These are phyloP conservation scores for Drosophila conformis DNA, from an alignment of 2,888 invertebrate genomes.

Conservation along the genomic window DNA sequence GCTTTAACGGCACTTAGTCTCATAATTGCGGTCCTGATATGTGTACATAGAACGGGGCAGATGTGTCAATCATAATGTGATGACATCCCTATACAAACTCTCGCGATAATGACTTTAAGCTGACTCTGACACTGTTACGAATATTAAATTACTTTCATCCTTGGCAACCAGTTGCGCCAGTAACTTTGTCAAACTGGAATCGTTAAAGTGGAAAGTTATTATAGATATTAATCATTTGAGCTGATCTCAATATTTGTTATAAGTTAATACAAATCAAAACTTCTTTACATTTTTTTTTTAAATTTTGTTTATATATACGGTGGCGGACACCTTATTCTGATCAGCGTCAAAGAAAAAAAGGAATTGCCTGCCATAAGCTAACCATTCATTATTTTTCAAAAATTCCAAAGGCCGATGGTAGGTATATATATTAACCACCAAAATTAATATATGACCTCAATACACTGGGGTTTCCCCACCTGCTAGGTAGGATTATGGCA, in stretches of 20 bases:
- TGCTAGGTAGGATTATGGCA: too few relatives aligned
- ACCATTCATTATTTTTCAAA: too few relatives aligned
- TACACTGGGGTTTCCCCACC: too few relatives aligned
- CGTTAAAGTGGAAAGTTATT: neutral
- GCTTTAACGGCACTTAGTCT: slow-evolving; percentile 66
- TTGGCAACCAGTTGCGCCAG: neutral
- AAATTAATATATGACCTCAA: too few relatives aligned
- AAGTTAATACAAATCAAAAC: neutral
- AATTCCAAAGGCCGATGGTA: too few relatives aligned
- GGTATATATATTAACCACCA: too few relatives aligned
- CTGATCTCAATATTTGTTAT: neutral
- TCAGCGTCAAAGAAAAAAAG: too few relatives aligned
- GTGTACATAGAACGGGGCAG: slow-evolving; percentile 30
- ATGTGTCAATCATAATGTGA: slow-evolving; percentile 27
- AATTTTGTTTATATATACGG: too few relatives aligned
- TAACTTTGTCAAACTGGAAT: neutral
- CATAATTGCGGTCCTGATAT: slow-evolving; percentile 60
- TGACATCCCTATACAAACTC: slow-evolving; percentile 8
- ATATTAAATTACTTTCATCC: neutral
- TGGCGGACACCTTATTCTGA: too few relatives aligned
- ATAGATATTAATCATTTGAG: neutral
- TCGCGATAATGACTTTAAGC: slow-evolving; percentile 13
- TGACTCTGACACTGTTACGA: slow-evolving; percentile 2
- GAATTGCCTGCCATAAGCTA: too few relatives aligned
- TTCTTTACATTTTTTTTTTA: neutral